Percentiles rank a stretch among this genome's conserved stretches.
Conservation (phyloP, 2,113 vertebrate genomes). For the Thermophis baileyi region DNA sequence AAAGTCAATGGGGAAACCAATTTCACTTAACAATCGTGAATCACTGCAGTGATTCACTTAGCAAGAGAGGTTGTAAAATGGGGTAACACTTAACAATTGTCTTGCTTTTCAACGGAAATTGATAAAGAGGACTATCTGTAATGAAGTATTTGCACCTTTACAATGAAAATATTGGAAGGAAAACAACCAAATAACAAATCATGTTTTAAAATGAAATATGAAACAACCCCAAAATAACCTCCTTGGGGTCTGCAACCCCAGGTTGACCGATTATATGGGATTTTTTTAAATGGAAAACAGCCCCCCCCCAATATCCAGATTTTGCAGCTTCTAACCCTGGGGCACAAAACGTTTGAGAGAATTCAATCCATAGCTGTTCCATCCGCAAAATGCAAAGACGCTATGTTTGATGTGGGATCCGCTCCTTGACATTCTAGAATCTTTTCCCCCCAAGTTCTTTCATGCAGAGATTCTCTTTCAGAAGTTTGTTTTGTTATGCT, state of each 20-base stretch:
- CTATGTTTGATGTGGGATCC: background rate
- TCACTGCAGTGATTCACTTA: no score
- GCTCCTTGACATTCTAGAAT: background rate
- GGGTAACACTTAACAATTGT: background rate
- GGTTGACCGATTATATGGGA: background rate
- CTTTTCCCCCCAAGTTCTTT: background rate
- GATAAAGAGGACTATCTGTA: background rate
- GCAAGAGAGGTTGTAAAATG: background rate
- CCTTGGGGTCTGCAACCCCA: background rate
- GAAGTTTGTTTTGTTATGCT: background rate
- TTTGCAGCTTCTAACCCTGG: background rate
- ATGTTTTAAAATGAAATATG: background rate
- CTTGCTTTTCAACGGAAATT: background rate
- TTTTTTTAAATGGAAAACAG: background rate
- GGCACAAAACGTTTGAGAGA: background rate
- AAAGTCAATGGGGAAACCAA: background rate
- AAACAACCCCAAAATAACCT: background rate
- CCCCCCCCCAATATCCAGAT: background rate
- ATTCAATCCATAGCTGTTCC: background rate
- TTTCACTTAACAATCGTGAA: no score
- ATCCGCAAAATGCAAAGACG: background rate
- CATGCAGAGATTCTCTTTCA: background rate
- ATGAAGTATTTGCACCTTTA: background rate
- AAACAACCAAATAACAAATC: background rate
- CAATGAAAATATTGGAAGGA: background rate